phyloP scores from a whole-genome alignment of 2,797 vertebrate genomes.

The Nyctalus aviator region DNA sequence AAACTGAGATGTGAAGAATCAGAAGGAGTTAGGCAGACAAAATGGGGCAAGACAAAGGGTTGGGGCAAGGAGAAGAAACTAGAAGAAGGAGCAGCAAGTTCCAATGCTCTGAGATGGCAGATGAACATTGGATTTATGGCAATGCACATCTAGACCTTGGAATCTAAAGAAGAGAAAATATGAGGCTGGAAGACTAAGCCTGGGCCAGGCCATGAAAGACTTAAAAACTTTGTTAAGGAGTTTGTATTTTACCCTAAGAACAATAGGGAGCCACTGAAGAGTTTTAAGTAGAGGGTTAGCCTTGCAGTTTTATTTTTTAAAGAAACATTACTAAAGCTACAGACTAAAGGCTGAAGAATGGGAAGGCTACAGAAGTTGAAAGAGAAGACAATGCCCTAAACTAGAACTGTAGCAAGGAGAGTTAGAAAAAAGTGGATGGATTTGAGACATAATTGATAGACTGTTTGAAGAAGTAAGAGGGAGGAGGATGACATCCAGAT shows the following conservation, averaged over 20 bases:
- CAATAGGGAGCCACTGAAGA: neutral
- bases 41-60: neutral
- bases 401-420: neutral
- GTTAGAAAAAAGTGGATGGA: neutral
- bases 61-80: neutral
- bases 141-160: neutral
- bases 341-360: neutral
- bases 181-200: neutral
- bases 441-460: neutral
- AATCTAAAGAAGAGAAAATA: neutral
- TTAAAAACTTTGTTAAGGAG: neutral
- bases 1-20: neutral
- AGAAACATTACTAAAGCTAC: conserved; percentile 6
- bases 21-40: neutral
- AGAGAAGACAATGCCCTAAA: neutral
- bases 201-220: neutral
- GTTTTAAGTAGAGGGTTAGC: neutral
- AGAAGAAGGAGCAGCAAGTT: neutral
- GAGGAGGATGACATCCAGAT: neutral
- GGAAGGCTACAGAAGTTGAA: neutral
- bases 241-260: conserved; percentile 9
- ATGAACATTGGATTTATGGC: neutral
- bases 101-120: neutral
- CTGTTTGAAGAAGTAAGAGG: neutral
- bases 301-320: neutral